phyloP scores from a whole-genome alignment of 2,888 invertebrate genomes.

The Drosophila barbarae region DNA sequence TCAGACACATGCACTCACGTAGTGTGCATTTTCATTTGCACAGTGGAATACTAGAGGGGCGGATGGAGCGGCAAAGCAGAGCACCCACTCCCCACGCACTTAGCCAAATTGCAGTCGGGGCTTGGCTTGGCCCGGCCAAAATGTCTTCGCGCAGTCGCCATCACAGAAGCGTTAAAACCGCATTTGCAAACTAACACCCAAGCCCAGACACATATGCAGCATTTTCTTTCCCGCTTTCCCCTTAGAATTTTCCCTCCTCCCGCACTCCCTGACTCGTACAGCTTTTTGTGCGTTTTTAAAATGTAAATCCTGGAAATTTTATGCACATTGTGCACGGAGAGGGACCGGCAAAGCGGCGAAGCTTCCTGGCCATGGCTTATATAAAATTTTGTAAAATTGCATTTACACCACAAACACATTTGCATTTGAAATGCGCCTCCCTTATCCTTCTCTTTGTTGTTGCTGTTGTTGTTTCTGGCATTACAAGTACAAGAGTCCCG shows the following conservation, averaged over 20 bases:
- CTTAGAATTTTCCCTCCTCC: neutral
- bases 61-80: neutral
- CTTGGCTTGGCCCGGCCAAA: conserved; percentile 49
- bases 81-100: conserved; percentile 51
- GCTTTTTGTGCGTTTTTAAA: conserved; percentile 60
- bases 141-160: conserved; percentile 62
- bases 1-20: conserved; percentile 16
- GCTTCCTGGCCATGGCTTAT: conserved; percentile 51
- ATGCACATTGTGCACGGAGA: conserved; percentile 60
- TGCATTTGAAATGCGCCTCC: conserved; percentile 65
- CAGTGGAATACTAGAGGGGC: conserved; percentile 1
- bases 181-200: conserved; percentile 59
- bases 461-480: conserved; percentile 27
- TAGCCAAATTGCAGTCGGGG: conserved; percentile 68
- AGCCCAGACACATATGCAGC: conserved; percentile 27
- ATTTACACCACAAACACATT: conserved; percentile 74
- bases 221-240: neutral
- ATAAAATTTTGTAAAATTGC: conserved; percentile 74
- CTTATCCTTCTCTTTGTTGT: conserved; percentile 7
- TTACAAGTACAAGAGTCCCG: conserved; percentile 59
- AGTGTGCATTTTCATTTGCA: conserved; percentile 55
- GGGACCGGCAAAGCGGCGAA: conserved; percentile 13
- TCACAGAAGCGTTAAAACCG: conserved; percentile 64
- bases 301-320: conserved; percentile 72
- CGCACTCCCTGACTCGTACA: conserved; percentile 8